A percentile compares a stretch with the other conserved stretches of the same genome.
phyloP scores from a whole-genome alignment of 1,140 invertebrate species.

The Psilanteris sp. region DNA sequence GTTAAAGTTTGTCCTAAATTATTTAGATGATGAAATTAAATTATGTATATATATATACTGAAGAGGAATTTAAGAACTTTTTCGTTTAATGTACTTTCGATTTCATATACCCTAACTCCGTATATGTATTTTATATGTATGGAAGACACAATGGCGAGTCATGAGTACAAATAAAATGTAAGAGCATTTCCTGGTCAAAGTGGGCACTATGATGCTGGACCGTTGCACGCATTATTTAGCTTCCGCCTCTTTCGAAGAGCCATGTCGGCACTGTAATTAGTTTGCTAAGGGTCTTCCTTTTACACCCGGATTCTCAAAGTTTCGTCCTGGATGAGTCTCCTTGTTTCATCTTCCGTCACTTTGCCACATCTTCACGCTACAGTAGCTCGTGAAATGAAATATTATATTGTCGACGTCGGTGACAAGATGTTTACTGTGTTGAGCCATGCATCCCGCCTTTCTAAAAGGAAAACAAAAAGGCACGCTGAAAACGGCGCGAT shows the following conservation, averaged over 20 bases:
- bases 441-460: constrained; percentile 29
- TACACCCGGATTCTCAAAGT: constrained; percentile 40
- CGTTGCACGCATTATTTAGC: constrained; percentile 35
- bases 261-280: constrained; percentile 38
- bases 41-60: too few relatives aligned
- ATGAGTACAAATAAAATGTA: constrained; percentile 18
- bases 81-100: too few relatives aligned
- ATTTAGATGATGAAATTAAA: too few relatives aligned
- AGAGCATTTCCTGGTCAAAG: constrained; percentile 3
- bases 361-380: constrained; percentile 44
- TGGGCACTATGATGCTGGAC: constrained; percentile 6
- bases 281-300: constrained; percentile 43
- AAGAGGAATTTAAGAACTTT: too few relatives aligned
- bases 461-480: not conserved
- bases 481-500: too few relatives aligned
- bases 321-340: constrained; percentile 42
- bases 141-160: constrained; percentile 17
- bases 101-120: too few relatives aligned
- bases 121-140: constrained; percentile 8
- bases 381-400: constrained; percentile 52
- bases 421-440: constrained; percentile 44
- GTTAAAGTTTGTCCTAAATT: too few relatives aligned
- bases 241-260: constrained; percentile 25
- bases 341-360: constrained; percentile 47
- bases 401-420: constrained; percentile 43